Evolutionary conservation across 2,797 vertebrate genomes (phyloP).

Genomic region (Microctenopoma steveboyesi): DNA sequence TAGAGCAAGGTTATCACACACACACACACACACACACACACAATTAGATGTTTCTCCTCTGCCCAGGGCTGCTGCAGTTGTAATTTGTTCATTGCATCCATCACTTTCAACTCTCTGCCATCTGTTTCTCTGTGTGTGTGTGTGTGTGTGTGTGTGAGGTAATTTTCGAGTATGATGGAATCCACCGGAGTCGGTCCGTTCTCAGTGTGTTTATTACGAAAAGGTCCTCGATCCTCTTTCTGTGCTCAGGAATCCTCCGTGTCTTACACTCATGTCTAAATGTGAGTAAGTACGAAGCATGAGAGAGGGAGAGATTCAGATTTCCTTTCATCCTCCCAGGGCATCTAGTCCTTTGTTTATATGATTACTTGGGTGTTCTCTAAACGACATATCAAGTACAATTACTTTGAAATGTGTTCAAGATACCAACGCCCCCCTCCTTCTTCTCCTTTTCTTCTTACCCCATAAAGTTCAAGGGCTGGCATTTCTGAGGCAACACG

Average conservation of each 20-base stretch:
- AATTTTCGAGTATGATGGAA: slow-evolving; percentile 63
- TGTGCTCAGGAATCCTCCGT: slow-evolving; percentile 54
- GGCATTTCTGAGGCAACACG: slow-evolving; percentile 69
- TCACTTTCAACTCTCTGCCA: slow-evolving; percentile 67
- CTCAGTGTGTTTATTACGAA: slow-evolving; percentile 70
- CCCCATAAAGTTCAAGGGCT: slow-evolving; percentile 77
- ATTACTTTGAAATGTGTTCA: slow-evolving; percentile 83
- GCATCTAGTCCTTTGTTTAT: slow-evolving; percentile 81
- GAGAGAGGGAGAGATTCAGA: slow-evolving; percentile 70
- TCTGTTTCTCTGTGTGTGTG: slow-evolving; percentile 56
- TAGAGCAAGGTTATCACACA: slow-evolving; percentile 51
- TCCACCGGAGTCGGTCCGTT: slow-evolving; percentile 46
- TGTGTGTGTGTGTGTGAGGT: slow-evolving; percentile 26
- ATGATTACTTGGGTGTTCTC: slow-evolving; percentile 83
- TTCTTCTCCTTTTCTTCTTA: slow-evolving; percentile 30
- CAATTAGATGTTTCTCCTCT: slow-evolving; percentile 2
- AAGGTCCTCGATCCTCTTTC: slow-evolving; percentile 57
- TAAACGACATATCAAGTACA: slow-evolving; percentile 84
- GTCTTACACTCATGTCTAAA: slow-evolving; percentile 63
- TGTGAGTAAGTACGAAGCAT: slow-evolving; percentile 78
- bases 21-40: slow-evolving; percentile 15
- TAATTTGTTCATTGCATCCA: slow-evolving; percentile 66
- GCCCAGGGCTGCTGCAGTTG: slow-evolving; percentile 40
- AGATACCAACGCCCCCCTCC: slow-evolving; percentile 64
- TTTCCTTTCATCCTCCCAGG: slow-evolving; percentile 79